Evolutionary conservation across 2,113 vertebrate genomes (phyloP).

Genomic region (Lonchura striata): DNA sequence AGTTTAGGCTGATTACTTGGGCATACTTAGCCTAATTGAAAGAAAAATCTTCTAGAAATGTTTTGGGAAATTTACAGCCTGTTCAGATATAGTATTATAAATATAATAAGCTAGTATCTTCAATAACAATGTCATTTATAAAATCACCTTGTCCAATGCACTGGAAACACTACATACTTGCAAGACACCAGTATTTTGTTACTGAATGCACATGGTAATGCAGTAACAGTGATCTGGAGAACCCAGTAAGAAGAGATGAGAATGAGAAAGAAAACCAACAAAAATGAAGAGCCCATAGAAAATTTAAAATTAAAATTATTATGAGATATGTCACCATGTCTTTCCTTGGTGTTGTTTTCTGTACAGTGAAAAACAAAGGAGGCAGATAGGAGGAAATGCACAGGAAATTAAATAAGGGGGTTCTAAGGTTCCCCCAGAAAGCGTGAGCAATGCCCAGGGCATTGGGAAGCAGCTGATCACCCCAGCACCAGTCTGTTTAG

Average conservation of each 20-base stretch:
- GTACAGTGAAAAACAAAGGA: background rate
- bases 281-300: background rate
- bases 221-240: background rate
- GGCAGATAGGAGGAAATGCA: background rate
- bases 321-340: background rate
- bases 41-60: background rate
- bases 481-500: rapidly evolving
- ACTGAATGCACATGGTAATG: background rate
- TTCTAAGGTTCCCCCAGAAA: background rate
- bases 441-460: rapidly evolving
- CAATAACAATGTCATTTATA: background rate
- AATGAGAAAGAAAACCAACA: background rate
- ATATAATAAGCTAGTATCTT: background rate
- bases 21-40: background rate
- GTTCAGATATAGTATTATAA: background rate
- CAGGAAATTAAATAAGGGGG: background rate
- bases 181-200: background rate
- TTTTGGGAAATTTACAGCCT: background rate
- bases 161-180: background rate
- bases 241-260: background rate
- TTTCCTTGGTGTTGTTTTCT: background rate
- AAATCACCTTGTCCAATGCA: background rate
- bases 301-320: background rate
- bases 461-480: background rate
- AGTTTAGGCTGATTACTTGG: background rate